phyloP scores from a whole-genome alignment of 2,888 invertebrate genomes.

The Diaphora mendica region DNA sequence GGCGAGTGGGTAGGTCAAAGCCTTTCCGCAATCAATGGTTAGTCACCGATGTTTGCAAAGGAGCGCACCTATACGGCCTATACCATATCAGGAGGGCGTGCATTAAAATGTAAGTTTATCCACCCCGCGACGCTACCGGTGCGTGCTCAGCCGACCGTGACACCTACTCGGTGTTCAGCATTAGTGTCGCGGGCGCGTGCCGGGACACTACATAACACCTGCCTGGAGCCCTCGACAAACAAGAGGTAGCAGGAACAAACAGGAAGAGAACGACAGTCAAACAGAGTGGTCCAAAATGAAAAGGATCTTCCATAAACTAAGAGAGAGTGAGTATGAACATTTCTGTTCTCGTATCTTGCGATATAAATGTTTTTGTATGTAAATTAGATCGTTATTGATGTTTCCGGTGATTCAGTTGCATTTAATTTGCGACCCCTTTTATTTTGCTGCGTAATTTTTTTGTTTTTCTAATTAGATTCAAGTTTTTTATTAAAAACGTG shows the following conservation, averaged over 20 bases:
- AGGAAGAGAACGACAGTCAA: background rate
- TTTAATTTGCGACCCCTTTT: slow-evolving; percentile 16
- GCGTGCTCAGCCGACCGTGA: slow-evolving; percentile 66
- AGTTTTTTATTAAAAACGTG: background rate
- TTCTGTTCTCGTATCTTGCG: background rate
- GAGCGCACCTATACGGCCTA: slow-evolving; percentile 34
- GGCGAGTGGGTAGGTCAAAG: slow-evolving; percentile 30
- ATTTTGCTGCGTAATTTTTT: background rate
- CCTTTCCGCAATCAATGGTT: slow-evolving; percentile 34
- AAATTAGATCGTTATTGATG: slow-evolving; percentile 13
- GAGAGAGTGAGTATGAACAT: slow-evolving; percentile 71
- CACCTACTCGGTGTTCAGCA: slow-evolving; percentile 60
- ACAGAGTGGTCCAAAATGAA: slow-evolving; percentile 61
- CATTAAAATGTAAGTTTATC: slow-evolving; percentile 67
- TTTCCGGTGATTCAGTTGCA: slow-evolving; percentile 30
- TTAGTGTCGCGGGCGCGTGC: slow-evolving; percentile 72
- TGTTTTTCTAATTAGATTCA: background rate
- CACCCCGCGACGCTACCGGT: slow-evolving; percentile 72
- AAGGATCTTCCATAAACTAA: slow-evolving; percentile 71
- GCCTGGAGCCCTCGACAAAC: slow-evolving; percentile 29
- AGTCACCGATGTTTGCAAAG: slow-evolving; percentile 44
- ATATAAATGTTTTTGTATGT: slow-evolving; percentile 14
- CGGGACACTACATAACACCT: slow-evolving; percentile 54
- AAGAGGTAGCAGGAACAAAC: background rate
- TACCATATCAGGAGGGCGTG: slow-evolving; percentile 49